A percentile compares a stretch with the other conserved stretches of the same genome.
phyloP scores from a whole-genome alignment of 2,113 vertebrate genomes.

The Cynocephalus volans region DNA sequence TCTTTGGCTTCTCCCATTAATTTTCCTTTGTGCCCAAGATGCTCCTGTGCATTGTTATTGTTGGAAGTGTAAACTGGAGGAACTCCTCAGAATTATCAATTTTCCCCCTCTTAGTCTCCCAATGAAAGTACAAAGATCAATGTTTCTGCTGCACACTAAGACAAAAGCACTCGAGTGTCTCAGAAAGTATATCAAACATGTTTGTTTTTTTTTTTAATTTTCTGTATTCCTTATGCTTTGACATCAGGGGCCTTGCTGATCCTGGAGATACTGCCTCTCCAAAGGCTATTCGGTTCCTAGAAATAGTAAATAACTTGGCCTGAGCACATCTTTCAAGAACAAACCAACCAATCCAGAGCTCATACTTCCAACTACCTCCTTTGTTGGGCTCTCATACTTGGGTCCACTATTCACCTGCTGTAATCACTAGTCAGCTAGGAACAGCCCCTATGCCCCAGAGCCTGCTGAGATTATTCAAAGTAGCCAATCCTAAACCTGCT shows the following conservation, averaged over 20 bases:
- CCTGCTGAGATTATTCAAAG: neutral
- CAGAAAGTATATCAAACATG: neutral
- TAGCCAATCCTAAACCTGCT: neutral
- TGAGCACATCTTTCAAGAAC: neutral
- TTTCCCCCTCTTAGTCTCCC: neutral
- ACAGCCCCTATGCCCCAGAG: neutral
- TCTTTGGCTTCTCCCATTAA: conserved; percentile 43
- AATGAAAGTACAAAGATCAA: conserved; percentile 33
- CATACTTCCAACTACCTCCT: neutral
- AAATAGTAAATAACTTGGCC: neutral
- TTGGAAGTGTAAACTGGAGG: neutral
- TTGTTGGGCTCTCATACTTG: neutral
- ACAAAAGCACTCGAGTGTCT: conserved; percentile 30
- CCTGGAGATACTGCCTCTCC: neutral
- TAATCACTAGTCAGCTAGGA: neutral
- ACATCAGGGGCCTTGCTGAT: neutral
- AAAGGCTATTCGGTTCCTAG: neutral
- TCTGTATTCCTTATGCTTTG: neutral
- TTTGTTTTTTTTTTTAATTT: conserved; percentile 27
- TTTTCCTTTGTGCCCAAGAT: neutral
- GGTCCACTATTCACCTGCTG: no score
- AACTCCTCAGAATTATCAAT: neutral
- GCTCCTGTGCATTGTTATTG: neutral
- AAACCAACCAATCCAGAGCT: neutral
- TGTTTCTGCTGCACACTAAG: neutral